A percentile compares a stretch with the other conserved stretches of the same genome.
Conservation (phyloP, 2,113 vertebrate species). For the Otus sunia region DNA sequence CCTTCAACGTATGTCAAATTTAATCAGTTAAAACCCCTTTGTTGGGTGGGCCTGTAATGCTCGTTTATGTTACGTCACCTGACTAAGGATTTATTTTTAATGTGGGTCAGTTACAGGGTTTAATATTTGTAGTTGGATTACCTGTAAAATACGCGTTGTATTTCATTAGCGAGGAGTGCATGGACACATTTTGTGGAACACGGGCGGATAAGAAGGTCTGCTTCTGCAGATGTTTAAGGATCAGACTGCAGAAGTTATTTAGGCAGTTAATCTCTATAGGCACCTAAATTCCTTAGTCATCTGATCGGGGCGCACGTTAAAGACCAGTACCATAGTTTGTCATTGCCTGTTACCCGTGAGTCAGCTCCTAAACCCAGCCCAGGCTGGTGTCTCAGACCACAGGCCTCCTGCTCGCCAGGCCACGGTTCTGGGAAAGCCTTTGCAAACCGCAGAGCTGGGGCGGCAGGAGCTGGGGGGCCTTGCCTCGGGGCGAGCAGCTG, state of each 20-base stretch:
- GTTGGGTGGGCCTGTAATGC: neutral
- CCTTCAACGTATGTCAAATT: neutral
- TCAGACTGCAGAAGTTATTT: neutral
- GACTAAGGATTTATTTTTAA: constrained; percentile 14
- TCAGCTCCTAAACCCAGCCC: neutral
- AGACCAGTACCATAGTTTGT: neutral
- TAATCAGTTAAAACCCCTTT: neutral
- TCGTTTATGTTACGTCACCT: neutral
- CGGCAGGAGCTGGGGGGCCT: neutral
- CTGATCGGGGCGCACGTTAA: neutral
- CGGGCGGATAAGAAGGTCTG: neutral
- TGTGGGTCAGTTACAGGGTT: neutral
- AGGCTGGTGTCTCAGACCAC: neutral
- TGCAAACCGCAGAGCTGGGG: neutral
- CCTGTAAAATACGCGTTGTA: neutral
- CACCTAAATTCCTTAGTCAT: constrained; percentile 50
- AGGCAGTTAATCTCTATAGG: neutral
- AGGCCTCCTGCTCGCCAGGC: neutral
- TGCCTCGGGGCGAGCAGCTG: rapidly evolving
- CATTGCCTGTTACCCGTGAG: neutral
- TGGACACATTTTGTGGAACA: neutral
- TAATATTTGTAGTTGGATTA: neutral
- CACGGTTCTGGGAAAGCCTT: neutral
- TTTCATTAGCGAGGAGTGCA: neutral
- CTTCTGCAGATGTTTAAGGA: neutral